These are phyloP conservation scores for Digitonthophagus gazella DNA, from an alignment of 2,888 invertebrate species.

Conservation along the genomic window DNA sequence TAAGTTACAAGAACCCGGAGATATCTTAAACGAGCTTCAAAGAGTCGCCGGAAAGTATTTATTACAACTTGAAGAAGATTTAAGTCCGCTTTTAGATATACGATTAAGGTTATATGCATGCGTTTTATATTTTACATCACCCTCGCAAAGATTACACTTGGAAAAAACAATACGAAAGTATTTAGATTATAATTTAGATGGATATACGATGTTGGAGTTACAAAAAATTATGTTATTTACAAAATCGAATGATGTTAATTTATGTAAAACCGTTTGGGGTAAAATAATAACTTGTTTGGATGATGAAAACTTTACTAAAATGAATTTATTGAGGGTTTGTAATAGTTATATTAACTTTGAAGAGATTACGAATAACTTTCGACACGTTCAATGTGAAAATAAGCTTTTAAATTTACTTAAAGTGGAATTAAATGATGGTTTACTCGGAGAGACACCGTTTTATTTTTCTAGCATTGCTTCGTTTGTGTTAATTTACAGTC, in stretches of 20 bases:
- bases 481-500: conserved; percentile 53
- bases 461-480: conserved; percentile 49
- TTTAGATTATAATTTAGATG: conserved; percentile 41
- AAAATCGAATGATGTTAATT: conserved; percentile 51
- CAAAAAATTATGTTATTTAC: conserved; percentile 52
- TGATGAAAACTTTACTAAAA: conserved; percentile 36
- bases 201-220: conserved; percentile 45
- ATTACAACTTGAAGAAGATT: conserved; percentile 43
- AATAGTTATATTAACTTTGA: conserved; percentile 58
- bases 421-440: conserved; percentile 44
- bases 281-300: conserved; percentile 46
- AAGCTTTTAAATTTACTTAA: conserved; percentile 47
- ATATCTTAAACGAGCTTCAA: conserved; percentile 49
- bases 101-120: conserved; percentile 50
- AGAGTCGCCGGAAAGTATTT: conserved; percentile 47
- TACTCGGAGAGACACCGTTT: conserved; percentile 46
- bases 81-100: conserved; percentile 32
- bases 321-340: conserved; percentile 49
- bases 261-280: conserved; percentile 55
- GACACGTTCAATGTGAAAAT: conserved; percentile 53
- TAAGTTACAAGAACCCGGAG: conserved; percentile 55
- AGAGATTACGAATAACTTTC: conserved; percentile 54
- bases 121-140: conserved; percentile 50
- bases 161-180: conserved; percentile 46
- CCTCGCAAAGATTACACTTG: conserved; percentile 49